These are phyloP conservation scores for Ctenicera cuprea DNA, from an alignment of 2,888 invertebrate species.

Conservation along the genomic window DNA sequence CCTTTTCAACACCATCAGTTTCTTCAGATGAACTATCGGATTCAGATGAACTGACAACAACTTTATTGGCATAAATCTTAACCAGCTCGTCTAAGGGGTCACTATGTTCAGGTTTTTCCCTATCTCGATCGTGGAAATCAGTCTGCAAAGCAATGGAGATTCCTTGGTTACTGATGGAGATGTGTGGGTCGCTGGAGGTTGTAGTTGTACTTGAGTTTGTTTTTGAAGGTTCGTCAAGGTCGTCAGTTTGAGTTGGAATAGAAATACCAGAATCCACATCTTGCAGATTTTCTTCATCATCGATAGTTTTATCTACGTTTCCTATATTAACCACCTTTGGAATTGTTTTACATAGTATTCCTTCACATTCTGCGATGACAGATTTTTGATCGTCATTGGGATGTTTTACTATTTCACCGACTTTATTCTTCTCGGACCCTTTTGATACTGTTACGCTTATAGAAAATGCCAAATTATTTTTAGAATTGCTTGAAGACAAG, in stretches of 20 bases:
- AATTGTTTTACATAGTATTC: neutral
- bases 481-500: too few relatives aligned
- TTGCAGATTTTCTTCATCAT: too few relatives aligned
- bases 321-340: neutral
- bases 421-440: too few relatives aligned
- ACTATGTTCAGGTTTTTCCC: neutral
- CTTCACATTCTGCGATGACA: too few relatives aligned
- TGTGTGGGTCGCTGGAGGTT: too few relatives aligned
- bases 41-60: constrained; percentile 1
- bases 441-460: too few relatives aligned
- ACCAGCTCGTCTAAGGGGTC: constrained; percentile 32
- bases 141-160: neutral
- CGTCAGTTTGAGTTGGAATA: neutral
- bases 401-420: too few relatives aligned
- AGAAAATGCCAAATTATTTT: too few relatives aligned
- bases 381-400: too few relatives aligned
- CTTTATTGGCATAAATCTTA: constrained; percentile 22
- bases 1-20: constrained; percentile 49
- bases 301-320: too few relatives aligned
- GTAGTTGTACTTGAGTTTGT: too few relatives aligned
- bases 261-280: constrained; percentile 23
- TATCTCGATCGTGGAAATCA: neutral
- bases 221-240: neutral
- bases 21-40: constrained; percentile 28
- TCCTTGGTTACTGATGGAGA: too few relatives aligned